A percentile compares a stretch with the other conserved stretches of the same genome.
Evolutionary conservation across 2,797 vertebrate species (phyloP).

Genomic region (Pitangus sulphuratus): DNA sequence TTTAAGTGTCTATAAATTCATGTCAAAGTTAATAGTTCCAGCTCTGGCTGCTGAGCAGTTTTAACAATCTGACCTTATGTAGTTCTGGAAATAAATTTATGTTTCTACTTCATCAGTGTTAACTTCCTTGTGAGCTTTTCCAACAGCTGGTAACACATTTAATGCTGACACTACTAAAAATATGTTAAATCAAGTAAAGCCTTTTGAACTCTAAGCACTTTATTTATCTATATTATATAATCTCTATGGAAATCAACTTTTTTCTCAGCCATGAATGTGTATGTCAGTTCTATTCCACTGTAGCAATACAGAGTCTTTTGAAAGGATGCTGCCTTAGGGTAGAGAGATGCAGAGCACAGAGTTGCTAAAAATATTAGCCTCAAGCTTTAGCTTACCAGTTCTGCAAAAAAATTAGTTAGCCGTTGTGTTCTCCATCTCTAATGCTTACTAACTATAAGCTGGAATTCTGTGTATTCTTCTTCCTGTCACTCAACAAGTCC

Average conservation of each 20-base stretch:
- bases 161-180: not conserved
- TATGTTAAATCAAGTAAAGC: not conserved
- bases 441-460: not conserved
- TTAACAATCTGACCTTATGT: not conserved
- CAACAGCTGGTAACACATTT: not conserved
- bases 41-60: not conserved
- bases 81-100: not conserved
- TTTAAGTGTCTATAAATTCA: not conserved
- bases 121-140: not conserved
- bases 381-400: not conserved
- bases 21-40: not conserved
- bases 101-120: not conserved
- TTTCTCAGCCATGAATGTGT: not conserved
- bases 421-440: not conserved
- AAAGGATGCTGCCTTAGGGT: not conserved
- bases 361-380: not conserved
- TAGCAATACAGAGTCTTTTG: not conserved
- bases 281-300: not conserved
- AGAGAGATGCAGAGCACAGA: not conserved
- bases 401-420: not conserved
- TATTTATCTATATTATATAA: not conserved
- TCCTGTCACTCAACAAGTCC: not conserved
- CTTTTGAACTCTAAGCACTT: not conserved
- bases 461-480: not conserved
- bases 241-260: not conserved